Evolutionary conservation across 2,113 vertebrate species (phyloP), one percentile per base, ranked within the genome.

Genomic region (Sebastes schlegelii): DNA sequence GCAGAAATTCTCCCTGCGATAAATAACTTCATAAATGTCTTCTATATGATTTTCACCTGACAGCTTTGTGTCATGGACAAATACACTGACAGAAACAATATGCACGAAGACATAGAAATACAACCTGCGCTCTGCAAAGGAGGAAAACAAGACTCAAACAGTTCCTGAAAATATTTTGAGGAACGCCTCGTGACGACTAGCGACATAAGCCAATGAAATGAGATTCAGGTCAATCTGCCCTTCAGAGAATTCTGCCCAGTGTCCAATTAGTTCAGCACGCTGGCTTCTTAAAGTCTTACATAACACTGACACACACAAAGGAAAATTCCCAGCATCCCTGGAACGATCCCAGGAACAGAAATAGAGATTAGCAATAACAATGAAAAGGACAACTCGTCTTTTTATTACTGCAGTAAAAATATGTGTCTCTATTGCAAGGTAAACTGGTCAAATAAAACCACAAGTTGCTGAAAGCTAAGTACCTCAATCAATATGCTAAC

Each of bases 191-290:
- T 87, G 86, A 92, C 43, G 43, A 65, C 81, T 75, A 57, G 40
- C 6, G 0, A 6, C 5, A 3, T 86, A 90, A 94, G 43, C 86
- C 81, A 1, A 0, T 45, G 7, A 74, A 79, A 79, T 66, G 61
- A 89, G 93, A 94, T 92, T 90, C 43, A 23, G 91, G 92, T 89
- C 89, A 94, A 85, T 83, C 89, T 89, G 54, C 16, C 66, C 26
- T 78, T 79, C 54, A 54, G 51, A 89, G 84, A 87, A 86, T 79
- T 78, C 66, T 69, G 68, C 45, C 40, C 55, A 51, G 34, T 43
- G 81, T 86, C 74, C 83, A 90, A 82, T 86, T 86, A 90, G 84
- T 57, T 88, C 62, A 78, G 73, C 83, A 66, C 6, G 3, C 13
- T 14, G 66, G 54, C 83, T 63, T 84, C 90, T 86, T 88, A 87